phyloP scores from a whole-genome alignment of 2,113 vertebrate genomes.

The Coptodon rendalli region DNA sequence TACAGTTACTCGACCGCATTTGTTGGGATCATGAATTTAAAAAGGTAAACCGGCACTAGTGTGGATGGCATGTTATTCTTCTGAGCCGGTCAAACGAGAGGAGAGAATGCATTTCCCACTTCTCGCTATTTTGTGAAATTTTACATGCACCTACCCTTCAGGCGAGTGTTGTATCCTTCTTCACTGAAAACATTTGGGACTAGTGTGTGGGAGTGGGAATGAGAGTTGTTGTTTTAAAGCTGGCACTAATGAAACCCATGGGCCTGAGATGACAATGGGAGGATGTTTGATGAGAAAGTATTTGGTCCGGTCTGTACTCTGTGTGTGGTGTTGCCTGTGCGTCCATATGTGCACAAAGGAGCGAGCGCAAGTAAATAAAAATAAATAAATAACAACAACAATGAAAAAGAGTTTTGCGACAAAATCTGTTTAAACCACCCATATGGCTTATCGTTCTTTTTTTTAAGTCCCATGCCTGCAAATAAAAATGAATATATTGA shows the following conservation, averaged over 20 bases:
- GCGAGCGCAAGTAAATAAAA: neutral
- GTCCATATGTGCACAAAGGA: neutral
- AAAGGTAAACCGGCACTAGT: neutral
- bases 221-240: conserved; percentile 55
- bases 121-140: neutral
- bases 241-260: conserved; percentile 67
- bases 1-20: neutral
- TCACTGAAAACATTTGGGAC: conserved; percentile 47
- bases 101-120: neutral
- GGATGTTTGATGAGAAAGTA: conserved; percentile 44
- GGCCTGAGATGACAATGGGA: conserved; percentile 48
- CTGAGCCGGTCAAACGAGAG: neutral
- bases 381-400: neutral
- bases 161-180: conserved; percentile 43
- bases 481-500: neutral
- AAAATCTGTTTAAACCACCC: neutral
- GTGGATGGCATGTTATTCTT: neutral
- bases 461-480: neutral
- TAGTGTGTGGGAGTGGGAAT: conserved; percentile 51
- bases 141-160: conserved; percentile 31
- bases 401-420: neutral
- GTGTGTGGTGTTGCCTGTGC: neutral
- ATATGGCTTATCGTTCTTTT: neutral
- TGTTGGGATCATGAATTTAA: neutral
- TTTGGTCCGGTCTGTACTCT: conserved; percentile 4